A percentile compares a stretch with the other conserved stretches of the same genome.
phyloP scores from a whole-genome alignment of 2,113 vertebrate genomes.

The Raphicerus campestris region DNA sequence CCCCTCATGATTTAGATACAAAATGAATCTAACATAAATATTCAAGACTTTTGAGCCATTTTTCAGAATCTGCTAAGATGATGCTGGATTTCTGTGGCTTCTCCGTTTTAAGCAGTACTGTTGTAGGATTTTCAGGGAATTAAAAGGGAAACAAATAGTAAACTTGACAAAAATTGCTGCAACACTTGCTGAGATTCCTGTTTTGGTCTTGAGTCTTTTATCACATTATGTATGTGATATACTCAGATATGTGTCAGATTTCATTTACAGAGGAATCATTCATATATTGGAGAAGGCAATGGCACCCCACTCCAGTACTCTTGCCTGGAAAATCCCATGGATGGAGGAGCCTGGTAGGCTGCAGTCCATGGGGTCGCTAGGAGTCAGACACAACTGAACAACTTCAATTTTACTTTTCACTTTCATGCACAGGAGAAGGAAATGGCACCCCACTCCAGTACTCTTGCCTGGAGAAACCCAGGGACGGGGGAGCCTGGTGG shows the following conservation, averaged over 20 bases:
- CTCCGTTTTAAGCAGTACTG: background rate
- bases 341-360: no score
- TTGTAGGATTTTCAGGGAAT: background rate
- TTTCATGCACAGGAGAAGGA: no score
- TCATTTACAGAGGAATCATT: background rate
- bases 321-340: no score
- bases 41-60: background rate
- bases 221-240: background rate
- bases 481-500: no score
- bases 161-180: background rate
- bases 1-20: background rate
- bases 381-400: no score
- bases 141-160: background rate
- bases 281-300: background rate
- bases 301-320: no score
- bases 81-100: background rate
- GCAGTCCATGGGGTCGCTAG: no score
- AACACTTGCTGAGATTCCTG: background rate
- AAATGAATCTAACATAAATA: background rate
- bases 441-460: no score
- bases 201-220: background rate
- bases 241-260: background rate
- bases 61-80: background rate
- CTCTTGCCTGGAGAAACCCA: no score
- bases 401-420: no score